Percentiles rank a stretch among this genome's conserved stretches.
Evolutionary conservation across 2,797 vertebrate species (phyloP).

Genomic region (Lerista edwardsae): DNA sequence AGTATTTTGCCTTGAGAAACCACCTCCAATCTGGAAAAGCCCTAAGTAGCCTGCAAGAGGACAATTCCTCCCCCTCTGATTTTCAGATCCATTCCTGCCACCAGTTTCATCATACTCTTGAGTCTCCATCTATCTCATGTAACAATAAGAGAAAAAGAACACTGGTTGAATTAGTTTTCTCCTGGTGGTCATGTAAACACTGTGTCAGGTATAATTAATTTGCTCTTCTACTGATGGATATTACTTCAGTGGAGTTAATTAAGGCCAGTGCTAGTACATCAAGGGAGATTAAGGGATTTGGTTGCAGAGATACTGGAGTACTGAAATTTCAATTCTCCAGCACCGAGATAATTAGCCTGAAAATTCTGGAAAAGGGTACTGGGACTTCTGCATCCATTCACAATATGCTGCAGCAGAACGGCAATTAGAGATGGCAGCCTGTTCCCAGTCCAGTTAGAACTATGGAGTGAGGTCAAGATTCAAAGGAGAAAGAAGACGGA

Average conservation of each 20-base stretch:
- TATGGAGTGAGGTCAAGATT: neutral
- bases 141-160: neutral
- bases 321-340: slow-evolving; percentile 1
- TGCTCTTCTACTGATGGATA: slow-evolving; percentile 20
- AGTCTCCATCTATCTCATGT: neutral
- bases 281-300: slow-evolving; percentile 29
- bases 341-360: neutral
- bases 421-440: neutral
- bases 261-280: neutral
- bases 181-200: neutral
- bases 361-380: neutral
- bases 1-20: neutral
- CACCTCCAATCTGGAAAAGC: neutral
- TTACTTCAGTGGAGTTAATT: slow-evolving; percentile 17
- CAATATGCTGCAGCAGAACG: neutral
- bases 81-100: no score
- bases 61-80: neutral
- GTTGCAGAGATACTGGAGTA: neutral
- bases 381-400: neutral
- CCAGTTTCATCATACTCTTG: neutral
- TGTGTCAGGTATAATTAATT: slow-evolving; percentile 13
- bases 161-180: neutral
- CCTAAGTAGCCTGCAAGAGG: neutral
- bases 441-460: neutral
- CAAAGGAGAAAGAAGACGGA: neutral